Evolutionary conservation across 2,888 invertebrate species (phyloP).

Genomic region (Clitarchus hookeri): DNA sequence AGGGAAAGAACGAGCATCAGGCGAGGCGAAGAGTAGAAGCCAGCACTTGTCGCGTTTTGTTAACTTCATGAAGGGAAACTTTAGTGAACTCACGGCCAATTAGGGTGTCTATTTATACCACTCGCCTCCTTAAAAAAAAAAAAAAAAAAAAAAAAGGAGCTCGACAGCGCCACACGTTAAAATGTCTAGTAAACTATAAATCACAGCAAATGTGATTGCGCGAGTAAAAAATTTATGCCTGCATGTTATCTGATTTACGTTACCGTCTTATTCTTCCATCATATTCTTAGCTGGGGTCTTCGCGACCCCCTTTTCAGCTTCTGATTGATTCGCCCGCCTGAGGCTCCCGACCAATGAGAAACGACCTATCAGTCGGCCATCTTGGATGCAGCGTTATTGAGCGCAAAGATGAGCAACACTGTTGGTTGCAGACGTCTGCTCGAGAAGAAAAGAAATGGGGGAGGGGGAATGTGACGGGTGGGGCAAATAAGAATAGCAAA

Average conservation of each 20-base stretch:
- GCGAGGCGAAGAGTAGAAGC: neutral
- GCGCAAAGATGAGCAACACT: conserved; percentile 54
- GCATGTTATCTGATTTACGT: too few relatives aligned
- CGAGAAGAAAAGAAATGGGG: too few relatives aligned
- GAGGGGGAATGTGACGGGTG: neutral
- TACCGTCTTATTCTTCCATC: too few relatives aligned
- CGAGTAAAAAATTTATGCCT: too few relatives aligned
- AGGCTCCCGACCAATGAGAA: conserved; percentile 54
- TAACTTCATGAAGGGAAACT: neutral
- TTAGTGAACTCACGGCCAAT: neutral
- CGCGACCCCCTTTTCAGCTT: too few relatives aligned
- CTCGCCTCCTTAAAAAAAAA: too few relatives aligned
- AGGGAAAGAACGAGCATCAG: neutral
- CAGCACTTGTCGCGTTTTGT: neutral
- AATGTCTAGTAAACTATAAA: too few relatives aligned
- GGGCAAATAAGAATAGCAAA: neutral
- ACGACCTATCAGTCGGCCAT: conserved; percentile 56
- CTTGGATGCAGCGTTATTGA: conserved; percentile 58
- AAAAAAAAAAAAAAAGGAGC: too few relatives aligned
- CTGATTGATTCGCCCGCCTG: neutral
- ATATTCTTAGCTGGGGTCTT: too few relatives aligned
- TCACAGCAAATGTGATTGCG: too few relatives aligned
- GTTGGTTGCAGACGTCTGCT: neutral
- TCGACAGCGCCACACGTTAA: too few relatives aligned
- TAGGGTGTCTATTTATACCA: neutral